Evolutionary conservation across 2,888 invertebrate genomes (phyloP).

Genomic region (Drosophila ustulata): DNA sequence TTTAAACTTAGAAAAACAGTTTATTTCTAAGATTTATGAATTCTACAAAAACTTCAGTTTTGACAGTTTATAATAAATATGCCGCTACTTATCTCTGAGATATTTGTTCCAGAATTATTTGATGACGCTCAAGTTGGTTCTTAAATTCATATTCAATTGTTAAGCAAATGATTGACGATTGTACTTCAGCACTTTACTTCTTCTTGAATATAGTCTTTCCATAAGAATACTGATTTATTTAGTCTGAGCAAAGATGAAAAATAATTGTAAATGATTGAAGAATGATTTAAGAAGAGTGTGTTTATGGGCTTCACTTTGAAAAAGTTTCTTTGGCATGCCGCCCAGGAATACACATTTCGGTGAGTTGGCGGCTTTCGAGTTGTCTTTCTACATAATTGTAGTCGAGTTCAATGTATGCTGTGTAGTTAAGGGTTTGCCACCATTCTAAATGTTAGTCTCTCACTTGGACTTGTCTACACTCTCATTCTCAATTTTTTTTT

Average conservation of each 20-base stretch:
- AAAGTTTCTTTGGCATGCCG: not conserved
- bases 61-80: no score
- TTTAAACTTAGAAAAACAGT: no score
- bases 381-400: not conserved
- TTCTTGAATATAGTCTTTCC: not conserved
- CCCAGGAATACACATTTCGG: not conserved
- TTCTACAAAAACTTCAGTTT: no score
- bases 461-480: constrained; percentile 34
- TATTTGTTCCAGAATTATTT: no score
- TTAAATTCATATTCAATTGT: not conserved
- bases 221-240: not conserved
- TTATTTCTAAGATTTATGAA: no score
- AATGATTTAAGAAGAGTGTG: not conserved
- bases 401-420: not conserved
- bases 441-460: constrained; percentile 13
- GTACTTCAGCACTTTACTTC: not conserved
- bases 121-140: no score
- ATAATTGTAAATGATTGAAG: not conserved
- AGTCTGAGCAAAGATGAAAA: not conserved
- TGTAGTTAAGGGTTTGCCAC: not conserved
- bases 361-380: not conserved
- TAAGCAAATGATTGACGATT: not conserved
- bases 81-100: no score
- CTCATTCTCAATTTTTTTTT: constrained; percentile 2
- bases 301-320: not conserved